Conservation (phyloP, 2,113 vertebrate species). For the Archilochus colubris region DNA sequence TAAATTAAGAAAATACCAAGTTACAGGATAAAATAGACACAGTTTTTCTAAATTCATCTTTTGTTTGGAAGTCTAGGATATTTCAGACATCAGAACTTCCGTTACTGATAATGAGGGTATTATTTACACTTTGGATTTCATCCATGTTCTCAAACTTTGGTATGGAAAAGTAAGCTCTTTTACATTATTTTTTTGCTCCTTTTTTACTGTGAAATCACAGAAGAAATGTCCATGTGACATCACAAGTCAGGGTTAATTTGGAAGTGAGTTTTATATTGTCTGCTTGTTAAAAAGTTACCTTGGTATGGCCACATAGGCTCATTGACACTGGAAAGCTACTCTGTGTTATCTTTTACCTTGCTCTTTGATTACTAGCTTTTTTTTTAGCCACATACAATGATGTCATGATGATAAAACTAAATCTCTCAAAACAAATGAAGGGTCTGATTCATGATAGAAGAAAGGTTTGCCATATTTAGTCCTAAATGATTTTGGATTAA, state of each 20-base stretch:
- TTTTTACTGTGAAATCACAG: background rate
- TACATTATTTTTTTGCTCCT: background rate
- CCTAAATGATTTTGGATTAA: background rate
- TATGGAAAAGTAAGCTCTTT: background rate
- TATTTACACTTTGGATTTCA: background rate
- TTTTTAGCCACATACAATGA: background rate
- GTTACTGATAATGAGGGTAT: background rate
- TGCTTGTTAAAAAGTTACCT: background rate
- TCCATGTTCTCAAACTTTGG: background rate
- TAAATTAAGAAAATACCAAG: background rate
- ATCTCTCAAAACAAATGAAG: background rate
- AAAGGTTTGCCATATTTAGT: background rate
- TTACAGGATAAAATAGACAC: background rate
- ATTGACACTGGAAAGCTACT: background rate
- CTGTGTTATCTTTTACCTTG: background rate
- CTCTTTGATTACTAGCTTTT: background rate
- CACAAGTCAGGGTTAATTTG: background rate
- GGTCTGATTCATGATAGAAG: background rate
- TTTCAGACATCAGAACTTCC: background rate
- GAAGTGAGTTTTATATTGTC: background rate
- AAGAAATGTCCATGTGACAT: rapidly evolving
- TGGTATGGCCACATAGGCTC: background rate
- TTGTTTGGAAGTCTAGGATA: background rate
- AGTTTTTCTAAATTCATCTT: background rate
- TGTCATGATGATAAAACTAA: background rate